phyloP scores from a whole-genome alignment of 2,113 vertebrate species.

The Xenopus tropicalis region UCB_Xtro_10.0 CM004451.2:51309501-51310000 shows the following conservation, averaged over 20 bases:
- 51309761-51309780: constrained; percentile 20
- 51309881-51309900: too few species aligned
- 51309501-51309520: neutral
- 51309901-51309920: too few species aligned
- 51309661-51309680: constrained; percentile 30
- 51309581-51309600: constrained; percentile 19
- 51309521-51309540: neutral
- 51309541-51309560: neutral
- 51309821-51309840: neutral
- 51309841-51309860: too few species aligned
- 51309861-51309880: too few species aligned
- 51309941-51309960: too few species aligned
- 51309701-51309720: constrained; percentile 27
- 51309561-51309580: constrained; percentile 1
- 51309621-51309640: constrained; percentile 27
- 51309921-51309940: too few species aligned
- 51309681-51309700: constrained; percentile 25
- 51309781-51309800: constrained; percentile 8
- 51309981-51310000: too few species aligned
- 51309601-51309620: constrained; percentile 13
- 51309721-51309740: constrained; percentile 22
- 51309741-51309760: constrained; percentile 25
- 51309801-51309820: neutral
- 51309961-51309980: too few species aligned
- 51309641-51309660: constrained; percentile 21